A percentile compares a stretch with the other conserved stretches of the same genome.
These are phyloP conservation scores for Vidua macroura DNA, from an alignment of 2,113 vertebrate species.

Conservation along the genomic window DNA sequence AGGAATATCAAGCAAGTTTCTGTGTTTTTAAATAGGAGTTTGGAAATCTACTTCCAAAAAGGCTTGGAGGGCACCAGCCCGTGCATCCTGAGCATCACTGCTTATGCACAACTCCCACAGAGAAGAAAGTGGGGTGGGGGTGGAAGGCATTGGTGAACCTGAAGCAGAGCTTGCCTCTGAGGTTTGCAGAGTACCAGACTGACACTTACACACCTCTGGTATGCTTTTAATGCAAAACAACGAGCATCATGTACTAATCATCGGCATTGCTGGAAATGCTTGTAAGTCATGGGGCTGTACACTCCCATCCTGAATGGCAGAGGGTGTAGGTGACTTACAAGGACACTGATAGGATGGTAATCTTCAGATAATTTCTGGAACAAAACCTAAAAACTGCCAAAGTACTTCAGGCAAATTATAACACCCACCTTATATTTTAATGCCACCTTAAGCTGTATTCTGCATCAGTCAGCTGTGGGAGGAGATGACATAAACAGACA, in stretches of 20 bases:
- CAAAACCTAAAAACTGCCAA: constrained; percentile 32
- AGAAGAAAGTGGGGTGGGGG: accelerated
- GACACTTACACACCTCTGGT: neutral
- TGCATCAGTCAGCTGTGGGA: constrained; percentile 64
- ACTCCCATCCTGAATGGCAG: neutral
- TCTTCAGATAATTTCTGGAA: constrained; percentile 34
- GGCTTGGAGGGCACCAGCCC: accelerated
- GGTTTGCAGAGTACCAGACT: neutral
- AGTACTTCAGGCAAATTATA: constrained; percentile 61
- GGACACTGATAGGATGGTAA: neutral
- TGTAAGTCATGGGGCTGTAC: neutral
- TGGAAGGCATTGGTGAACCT: neutral
- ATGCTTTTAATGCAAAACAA: neutral
- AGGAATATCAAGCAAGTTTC: neutral
- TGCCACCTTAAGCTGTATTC: constrained; percentile 53
- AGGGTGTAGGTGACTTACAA: constrained; percentile 9
- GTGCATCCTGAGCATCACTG: neutral
- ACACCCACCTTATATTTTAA: constrained; percentile 66
- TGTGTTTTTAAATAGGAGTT: neutral
- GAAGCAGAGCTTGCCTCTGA: neutral
- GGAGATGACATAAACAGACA: constrained; percentile 70
- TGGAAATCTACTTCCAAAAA: neutral
- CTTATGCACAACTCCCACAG: neutral
- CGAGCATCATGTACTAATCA: neutral
- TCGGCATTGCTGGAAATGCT: neutral